Base-by-base conservation (phyloP, 2,113 vertebrate species). In the Amazona guildingii region DNA sequence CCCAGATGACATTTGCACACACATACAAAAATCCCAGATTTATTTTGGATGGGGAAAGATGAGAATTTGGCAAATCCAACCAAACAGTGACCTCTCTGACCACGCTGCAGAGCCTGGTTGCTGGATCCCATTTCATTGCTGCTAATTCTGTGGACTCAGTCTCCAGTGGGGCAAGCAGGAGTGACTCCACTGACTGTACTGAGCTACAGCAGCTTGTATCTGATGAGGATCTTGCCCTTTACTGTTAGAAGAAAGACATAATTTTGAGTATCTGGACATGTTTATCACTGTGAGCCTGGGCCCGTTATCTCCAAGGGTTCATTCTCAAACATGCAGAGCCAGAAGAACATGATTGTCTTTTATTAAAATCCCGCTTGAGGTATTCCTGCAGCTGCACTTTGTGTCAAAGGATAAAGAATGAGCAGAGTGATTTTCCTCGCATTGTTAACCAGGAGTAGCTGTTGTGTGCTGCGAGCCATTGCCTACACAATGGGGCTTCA, bases 331-430 rank as follows among this genome's bases (percentile, higher is more conserved):
- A 49, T 39, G 80, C 86, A 79, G 94, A 66, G 91, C 91, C 11
- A 19, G 72, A 67, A 84, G 92, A 31, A 74, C 74, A 49, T 1
- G 69, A 92, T 85, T 89, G 81, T 46, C 91, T 85, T 84, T 54
- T 69, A 73, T 83, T 59, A 67, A 95, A 92, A 79, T 76, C 88
- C 72, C 0, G 0, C 46, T 79, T 74, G 94, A 97, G 91, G 92
- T 93, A 96, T 96, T 94, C 70, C 92, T 96, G 94, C 92, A 96
- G 96, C 94, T 95, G 95, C 83, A 77, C 83, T 94, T 61, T 59
- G 66, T 96, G 94, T 97, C 94, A 92, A 70, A 83, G 78, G 77
- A 91, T 88, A 89, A 96, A 87, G 93, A 96, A 96, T 77, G 92
- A 91, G 86, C 49, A 2, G 77, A 92, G 96, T 6, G 88, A 92